These are phyloP conservation scores for Diprion similis DNA, from an alignment of 1,140 invertebrate genomes.

Conservation along the genomic window DNA sequence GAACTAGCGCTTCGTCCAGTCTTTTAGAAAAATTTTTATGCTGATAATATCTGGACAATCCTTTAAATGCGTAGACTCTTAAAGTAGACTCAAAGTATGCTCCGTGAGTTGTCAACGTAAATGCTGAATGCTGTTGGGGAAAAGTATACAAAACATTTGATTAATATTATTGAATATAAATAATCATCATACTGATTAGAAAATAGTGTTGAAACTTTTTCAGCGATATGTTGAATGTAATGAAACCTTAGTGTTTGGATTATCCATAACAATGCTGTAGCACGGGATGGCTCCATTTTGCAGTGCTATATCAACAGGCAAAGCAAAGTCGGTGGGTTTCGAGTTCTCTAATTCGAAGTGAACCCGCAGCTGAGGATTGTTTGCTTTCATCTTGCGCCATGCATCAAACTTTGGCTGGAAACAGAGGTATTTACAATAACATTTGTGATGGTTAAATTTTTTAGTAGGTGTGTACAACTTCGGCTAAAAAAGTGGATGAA, in stretches of 20 bases:
- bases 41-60: constrained; percentile 63
- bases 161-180: constrained; percentile 9
- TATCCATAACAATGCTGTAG: constrained; percentile 71
- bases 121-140: constrained; percentile 37
- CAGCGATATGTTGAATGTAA: not conserved
- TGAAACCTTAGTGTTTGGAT: constrained; percentile 67
- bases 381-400: constrained; percentile 64
- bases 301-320: constrained; percentile 49
- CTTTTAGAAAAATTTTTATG: constrained; percentile 65
- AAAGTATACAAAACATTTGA: constrained; percentile 7
- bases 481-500: too few species aligned
- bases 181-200: not conserved
- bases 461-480: too few species aligned
- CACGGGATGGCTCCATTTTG: constrained; percentile 71
- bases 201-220: not conserved
- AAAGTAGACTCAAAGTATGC: constrained; percentile 50
- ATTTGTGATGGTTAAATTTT: too few species aligned
- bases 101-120: constrained; percentile 44
- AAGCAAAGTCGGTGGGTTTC: constrained; percentile 58
- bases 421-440: constrained; percentile 4
- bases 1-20: constrained; percentile 64
- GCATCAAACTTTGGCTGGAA: constrained; percentile 52
- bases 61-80: constrained; percentile 64
- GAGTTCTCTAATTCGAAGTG: constrained; percentile 67
- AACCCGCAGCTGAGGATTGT: constrained; percentile 65